Conservation (phyloP, 2,888 invertebrate genomes). For the Ectemnius lituratus region DNA sequence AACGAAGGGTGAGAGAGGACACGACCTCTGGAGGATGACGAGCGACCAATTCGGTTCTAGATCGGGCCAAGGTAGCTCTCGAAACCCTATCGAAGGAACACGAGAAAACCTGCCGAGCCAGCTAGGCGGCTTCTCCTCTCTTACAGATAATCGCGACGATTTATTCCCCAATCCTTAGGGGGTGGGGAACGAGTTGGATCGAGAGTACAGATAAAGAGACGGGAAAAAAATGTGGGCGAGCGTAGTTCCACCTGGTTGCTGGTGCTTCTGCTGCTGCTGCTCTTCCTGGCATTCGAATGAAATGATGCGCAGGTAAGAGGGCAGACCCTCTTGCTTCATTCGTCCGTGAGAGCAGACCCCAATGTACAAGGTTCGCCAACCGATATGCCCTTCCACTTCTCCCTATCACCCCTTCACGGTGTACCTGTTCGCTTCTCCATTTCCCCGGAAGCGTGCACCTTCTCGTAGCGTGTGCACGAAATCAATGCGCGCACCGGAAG, state of each 20-base stretch:
- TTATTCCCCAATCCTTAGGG: conserved; percentile 47
- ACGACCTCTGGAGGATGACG: no score
- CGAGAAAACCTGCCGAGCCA: conserved; percentile 15
- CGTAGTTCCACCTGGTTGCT: conserved; percentile 15
- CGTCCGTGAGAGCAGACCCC: conserved; percentile 22
- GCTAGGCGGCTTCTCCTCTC: no score
- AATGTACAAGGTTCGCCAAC: conserved; percentile 25
- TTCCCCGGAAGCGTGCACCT: background rate
- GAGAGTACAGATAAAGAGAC: conserved; percentile 1
- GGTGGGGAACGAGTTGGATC: background rate
- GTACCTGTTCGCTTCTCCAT: background rate
- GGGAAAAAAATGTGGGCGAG: conserved; percentile 23
- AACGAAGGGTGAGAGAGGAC: no score
- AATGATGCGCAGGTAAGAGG: conserved; percentile 70
- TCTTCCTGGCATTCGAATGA: conserved; percentile 61
- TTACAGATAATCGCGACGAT: conserved; percentile 51
- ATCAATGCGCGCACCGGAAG: background rate
- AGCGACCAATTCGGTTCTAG: no score
- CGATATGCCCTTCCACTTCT: background rate
- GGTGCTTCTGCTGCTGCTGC: conserved; percentile 27
- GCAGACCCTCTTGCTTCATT: conserved; percentile 38
- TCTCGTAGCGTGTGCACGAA: background rate
- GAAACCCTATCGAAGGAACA: background rate
- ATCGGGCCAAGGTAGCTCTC: no score
- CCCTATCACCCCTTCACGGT: background rate